Base-by-base conservation (phyloP, 2,113 vertebrate species). In the Grammomys surdaster region DNA sequence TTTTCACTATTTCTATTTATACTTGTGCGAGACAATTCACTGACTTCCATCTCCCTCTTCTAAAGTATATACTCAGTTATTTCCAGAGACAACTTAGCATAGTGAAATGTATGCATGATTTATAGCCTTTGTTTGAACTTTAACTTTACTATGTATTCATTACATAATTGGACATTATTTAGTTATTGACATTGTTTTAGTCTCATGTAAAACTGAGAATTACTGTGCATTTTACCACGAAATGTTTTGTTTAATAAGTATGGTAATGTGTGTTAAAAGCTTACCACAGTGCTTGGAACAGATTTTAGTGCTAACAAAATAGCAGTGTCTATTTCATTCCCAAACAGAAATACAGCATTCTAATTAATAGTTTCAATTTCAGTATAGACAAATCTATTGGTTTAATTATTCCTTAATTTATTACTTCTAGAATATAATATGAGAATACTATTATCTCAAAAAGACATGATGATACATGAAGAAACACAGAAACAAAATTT, bases 401-500 rank as follows among this genome's bases (percentile, higher is more conserved):
- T 40, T 10, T 69, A 58, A 86, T 92, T 94, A 91, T 82, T 95
- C 14, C 1, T 26, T 77, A 94, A 81, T 43, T 78, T 95, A n/a
- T 75, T 76, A 54, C 85, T 95, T 90, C 90, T 51, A 81, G 80
- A 90, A 90, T 80, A 86, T 26, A 88, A 54, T 73, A 19, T 51
- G 0, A 94, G 3, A 2, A 48, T 67, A 28, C 93, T 88, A 69
- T 65, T 97, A 43, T 95, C 48, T 12, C 40, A 48, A 80, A 63
- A 93, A 95, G 33, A 73, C 4, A 33, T 46, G 26, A 33, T 46
- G 26, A 89, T 51, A 94, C 43, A 69, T 70, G 31, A 88, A 75
- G 16, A 90, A 90, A 65, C 65, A 89, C 40, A 96, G 70, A 92
- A 75, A 88, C 87, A 81, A 81, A 40, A 8, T 43, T 93, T 60